Percentiles rank a stretch among this genome's conserved stretches.
phyloP scores from a whole-genome alignment of 2,888 invertebrate species.

The Phyllotreta striolata region DNA sequence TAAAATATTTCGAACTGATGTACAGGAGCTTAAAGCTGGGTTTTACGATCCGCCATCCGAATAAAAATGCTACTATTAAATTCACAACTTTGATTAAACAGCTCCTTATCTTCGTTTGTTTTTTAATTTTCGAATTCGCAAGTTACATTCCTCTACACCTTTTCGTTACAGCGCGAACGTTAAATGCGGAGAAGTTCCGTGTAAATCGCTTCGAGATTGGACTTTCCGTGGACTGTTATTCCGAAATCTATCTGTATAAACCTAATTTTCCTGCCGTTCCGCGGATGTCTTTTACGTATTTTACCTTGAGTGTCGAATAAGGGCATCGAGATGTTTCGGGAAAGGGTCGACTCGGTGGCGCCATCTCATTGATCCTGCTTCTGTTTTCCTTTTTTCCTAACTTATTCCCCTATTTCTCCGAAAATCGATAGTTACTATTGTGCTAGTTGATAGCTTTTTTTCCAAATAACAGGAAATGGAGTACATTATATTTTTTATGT shows the following conservation, averaged over 20 bases:
- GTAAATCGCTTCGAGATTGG: too few relatives aligned
- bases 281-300: too few relatives aligned
- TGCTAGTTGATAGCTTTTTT: slow-evolving; percentile 11
- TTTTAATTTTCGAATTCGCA: slow-evolving; percentile 22
- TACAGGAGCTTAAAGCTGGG: slow-evolving; percentile 16
- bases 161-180: too few relatives aligned
- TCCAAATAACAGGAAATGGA: too few relatives aligned
- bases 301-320: slow-evolving; percentile 39
- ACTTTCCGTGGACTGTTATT: too few relatives aligned
- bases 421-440: slow-evolving; percentile 25
- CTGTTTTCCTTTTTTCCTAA: slow-evolving; percentile 30
- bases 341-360: slow-evolving; percentile 48
- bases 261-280: too few relatives aligned
- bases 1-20: slow-evolving; percentile 23
- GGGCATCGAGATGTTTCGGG: slow-evolving; percentile 34
- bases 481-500: too few relatives aligned
- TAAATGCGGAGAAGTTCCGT: too few relatives aligned
- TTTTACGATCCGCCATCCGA: slow-evolving; percentile 24
- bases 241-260: too few relatives aligned
- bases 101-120: slow-evolving; percentile 23
- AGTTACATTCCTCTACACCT: too few relatives aligned
- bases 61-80: slow-evolving; percentile 29
- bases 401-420: slow-evolving; percentile 23
- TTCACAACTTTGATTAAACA: slow-evolving; percentile 28
- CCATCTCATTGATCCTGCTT: slow-evolving; percentile 50